phyloP scores from a whole-genome alignment of 2,888 invertebrate genomes.

The Carterocephalus palaemon region DNA sequence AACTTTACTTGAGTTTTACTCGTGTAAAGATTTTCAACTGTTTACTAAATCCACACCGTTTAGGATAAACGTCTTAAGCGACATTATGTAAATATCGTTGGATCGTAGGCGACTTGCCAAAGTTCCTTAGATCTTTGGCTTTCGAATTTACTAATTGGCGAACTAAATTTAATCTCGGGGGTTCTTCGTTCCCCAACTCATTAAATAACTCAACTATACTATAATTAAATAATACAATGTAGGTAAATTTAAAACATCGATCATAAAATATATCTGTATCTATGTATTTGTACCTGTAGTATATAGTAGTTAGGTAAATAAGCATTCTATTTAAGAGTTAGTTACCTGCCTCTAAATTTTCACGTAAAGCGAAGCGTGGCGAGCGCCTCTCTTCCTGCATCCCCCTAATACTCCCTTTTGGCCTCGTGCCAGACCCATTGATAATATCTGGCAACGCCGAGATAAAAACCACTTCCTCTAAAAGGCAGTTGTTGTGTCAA shows the following conservation, averaged over 20 bases:
- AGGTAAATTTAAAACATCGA: no score
- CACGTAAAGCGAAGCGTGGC: conserved; percentile 35
- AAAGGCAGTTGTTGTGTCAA: conserved; percentile 37
- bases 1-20: not conserved
- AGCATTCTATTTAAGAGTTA: conserved; percentile 10
- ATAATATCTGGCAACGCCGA: conserved; percentile 55
- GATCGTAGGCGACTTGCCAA: conserved; percentile 18
- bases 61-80: conserved; percentile 14
- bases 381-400: conserved; percentile 17
- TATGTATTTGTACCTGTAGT: no score
- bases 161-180: conserved; percentile 9
- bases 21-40: not conserved
- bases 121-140: conserved; percentile 19
- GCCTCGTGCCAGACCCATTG: conserved; percentile 55
- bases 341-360: conserved; percentile 33
- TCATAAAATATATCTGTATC: no score
- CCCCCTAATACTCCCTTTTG: conserved; percentile 47
- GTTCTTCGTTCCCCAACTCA: no score
- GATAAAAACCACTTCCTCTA: conserved; percentile 53
- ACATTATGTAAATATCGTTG: conserved; percentile 22
- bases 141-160: conserved; percentile 18
- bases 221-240: no score
- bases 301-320: no score
- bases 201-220: no score
- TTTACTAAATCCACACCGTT: conserved; percentile 9